phyloP scores from a whole-genome alignment of 2,113 vertebrate species.

The Eulemur rufifrons region DNA sequence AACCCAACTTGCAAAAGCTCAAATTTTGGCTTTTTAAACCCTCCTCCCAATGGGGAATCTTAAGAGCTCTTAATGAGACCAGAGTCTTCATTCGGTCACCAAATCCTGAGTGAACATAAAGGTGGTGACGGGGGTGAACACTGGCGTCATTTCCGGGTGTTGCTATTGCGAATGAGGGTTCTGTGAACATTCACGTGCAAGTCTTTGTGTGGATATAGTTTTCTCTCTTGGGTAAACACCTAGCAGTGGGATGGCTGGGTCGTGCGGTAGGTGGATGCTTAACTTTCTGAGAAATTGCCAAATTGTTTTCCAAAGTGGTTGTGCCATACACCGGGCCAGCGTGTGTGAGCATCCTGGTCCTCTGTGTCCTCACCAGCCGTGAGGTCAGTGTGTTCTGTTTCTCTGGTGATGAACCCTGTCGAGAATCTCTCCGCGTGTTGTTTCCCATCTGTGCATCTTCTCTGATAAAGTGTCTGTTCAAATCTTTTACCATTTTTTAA shows the following conservation, averaged over 20 bases:
- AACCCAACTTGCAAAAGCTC: neutral
- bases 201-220: rapidly evolving
- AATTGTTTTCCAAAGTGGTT: neutral
- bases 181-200: neutral
- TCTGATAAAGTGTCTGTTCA: neutral
- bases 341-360: neutral
- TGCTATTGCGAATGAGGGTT: neutral
- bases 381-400: neutral
- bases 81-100: neutral
- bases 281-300: neutral
- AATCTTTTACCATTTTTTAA: neutral
- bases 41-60: neutral
- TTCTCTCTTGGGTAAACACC: neutral
- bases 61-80: neutral
- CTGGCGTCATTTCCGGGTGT: neutral
- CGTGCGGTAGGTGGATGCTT: rapidly evolving
- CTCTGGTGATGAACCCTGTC: rapidly evolving
- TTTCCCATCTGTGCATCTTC: neutral
- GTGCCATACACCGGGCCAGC: neutral
- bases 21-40: no score
- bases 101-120: neutral
- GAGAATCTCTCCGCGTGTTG: no score
- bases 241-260: neutral
- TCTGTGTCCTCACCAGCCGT: neutral
- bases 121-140: neutral